Evolutionary conservation across 2,888 invertebrate species (phyloP).

Genomic region (Meta bourneti): DNA sequence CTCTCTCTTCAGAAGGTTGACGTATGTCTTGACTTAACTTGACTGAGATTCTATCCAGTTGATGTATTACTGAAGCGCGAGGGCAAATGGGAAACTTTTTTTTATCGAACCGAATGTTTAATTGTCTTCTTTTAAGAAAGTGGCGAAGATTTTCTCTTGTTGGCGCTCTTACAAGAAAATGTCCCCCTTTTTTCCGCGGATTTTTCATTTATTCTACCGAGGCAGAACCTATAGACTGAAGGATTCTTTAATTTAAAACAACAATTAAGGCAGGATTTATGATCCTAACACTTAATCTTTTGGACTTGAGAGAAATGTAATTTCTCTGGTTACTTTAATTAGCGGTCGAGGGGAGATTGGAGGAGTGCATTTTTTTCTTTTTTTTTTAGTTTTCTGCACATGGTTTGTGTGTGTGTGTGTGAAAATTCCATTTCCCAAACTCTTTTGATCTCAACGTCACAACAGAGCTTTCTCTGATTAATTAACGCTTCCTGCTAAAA

Average conservation of each 20-base stretch:
- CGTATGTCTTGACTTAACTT: conserved; percentile 34
- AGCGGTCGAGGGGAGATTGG: conserved; percentile 54
- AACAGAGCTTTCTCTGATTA: not conserved
- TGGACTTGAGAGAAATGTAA: conserved; percentile 47
- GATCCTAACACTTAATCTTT: conserved; percentile 67
- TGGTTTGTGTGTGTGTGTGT: too few relatives aligned
- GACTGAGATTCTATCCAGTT: not conserved
- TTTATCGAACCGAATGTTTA: conserved; percentile 50
- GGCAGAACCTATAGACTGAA: not conserved
- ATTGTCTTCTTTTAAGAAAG: conserved; percentile 54
- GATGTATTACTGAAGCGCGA: not conserved
- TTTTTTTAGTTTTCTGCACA: not conserved
- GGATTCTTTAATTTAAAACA: conserved; percentile 70
- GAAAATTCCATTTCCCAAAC: not conserved
- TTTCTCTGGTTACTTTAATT: conserved; percentile 70
- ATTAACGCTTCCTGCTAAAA: not conserved
- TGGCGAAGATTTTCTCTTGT: conserved; percentile 17
- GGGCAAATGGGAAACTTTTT: not conserved
- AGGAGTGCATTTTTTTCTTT: conserved; percentile 22
- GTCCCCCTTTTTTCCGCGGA: conserved; percentile 7
- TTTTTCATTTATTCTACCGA: conserved; percentile 3
- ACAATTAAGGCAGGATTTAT: conserved; percentile 74
- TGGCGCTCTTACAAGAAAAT: conserved; percentile 1
- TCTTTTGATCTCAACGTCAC: not conserved
- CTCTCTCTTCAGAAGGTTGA: not conserved